phyloP scores from a whole-genome alignment of 2,797 vertebrate species.

The Eurystomus glaucurus region DNA sequence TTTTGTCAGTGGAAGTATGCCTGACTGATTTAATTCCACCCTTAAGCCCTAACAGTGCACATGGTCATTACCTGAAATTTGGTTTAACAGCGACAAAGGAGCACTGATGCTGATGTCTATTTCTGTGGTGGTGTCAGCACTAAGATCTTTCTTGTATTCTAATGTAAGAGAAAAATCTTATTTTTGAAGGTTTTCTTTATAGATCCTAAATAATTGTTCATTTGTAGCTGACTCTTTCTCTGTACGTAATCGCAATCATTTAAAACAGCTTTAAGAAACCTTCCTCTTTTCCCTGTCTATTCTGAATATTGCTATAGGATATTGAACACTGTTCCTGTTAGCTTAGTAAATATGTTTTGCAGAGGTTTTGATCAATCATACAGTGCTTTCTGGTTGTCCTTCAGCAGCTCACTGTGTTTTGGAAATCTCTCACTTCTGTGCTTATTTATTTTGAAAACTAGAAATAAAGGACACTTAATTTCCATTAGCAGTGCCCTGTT shows the following conservation, averaged over 20 bases:
- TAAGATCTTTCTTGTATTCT: not conserved
- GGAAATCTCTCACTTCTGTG: not conserved
- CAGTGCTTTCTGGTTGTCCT: slow-evolving; percentile 35
- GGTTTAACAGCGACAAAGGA: not conserved
- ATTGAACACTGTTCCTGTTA: slow-evolving; percentile 16
- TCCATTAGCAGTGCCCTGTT: not conserved
- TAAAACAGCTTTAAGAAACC: slow-evolving; percentile 23
- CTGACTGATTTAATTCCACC: not conserved
- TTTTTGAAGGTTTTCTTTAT: not conserved
- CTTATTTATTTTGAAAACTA: slow-evolving; percentile 27
- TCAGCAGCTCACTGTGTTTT: not conserved
- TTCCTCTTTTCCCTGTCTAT: not conserved
- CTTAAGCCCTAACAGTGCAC: not conserved
- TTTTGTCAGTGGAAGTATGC: not conserved
- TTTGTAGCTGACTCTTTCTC: slow-evolving; percentile 24
- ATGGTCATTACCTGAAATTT: not conserved
- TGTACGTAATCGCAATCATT: not conserved
- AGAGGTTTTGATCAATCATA: not conserved
- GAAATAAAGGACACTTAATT: slow-evolving; percentile 7
- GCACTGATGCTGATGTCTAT: not conserved
- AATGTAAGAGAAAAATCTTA: not conserved
- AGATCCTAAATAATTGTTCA: not conserved
- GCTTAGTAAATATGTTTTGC: not conserved
- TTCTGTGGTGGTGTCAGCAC: not conserved
- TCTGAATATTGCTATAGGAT: slow-evolving; percentile 12